Conservation (phyloP, 2,113 vertebrate species). For the Nymphicus hollandicus region DNA sequence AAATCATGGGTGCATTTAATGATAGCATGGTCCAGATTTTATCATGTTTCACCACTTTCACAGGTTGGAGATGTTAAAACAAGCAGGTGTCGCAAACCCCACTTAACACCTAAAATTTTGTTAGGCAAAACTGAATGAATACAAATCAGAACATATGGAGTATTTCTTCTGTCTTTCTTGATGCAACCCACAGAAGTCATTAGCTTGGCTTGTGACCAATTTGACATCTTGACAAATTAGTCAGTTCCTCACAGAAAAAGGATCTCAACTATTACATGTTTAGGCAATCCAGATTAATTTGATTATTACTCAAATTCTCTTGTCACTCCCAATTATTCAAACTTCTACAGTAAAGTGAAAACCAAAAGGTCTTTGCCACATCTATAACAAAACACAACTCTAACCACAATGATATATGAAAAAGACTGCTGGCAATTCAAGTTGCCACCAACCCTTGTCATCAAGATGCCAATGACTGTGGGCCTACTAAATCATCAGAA, state of each 20-base stretch:
- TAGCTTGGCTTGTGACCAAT: constrained; percentile 51
- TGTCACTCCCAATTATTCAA: background rate
- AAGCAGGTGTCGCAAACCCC: constrained; percentile 22
- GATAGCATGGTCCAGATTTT: background rate
- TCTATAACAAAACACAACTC: background rate
- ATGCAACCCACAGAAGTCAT: constrained; percentile 27
- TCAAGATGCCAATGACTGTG: background rate
- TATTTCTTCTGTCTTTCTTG: constrained; percentile 52
- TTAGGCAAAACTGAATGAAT: constrained; percentile 63
- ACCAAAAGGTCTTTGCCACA: background rate
- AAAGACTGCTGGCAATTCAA: background rate
- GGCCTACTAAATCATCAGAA: background rate
- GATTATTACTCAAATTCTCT: background rate
- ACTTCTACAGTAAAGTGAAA: background rate
- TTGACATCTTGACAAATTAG: constrained; percentile 50
- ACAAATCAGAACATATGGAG: constrained; percentile 58
- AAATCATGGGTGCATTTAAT: background rate
- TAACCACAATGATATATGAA: background rate
- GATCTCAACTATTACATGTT: background rate
- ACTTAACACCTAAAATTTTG: constrained; percentile 50
- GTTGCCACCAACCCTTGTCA: background rate
- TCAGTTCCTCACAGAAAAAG: constrained; percentile 11
- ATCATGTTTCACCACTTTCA: background rate
- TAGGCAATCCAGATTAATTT: constrained; percentile 1
- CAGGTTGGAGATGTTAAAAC: constrained; percentile 29